phyloP scores from a whole-genome alignment of 2,888 invertebrate species.

The Physocephala rufipes region DNA sequence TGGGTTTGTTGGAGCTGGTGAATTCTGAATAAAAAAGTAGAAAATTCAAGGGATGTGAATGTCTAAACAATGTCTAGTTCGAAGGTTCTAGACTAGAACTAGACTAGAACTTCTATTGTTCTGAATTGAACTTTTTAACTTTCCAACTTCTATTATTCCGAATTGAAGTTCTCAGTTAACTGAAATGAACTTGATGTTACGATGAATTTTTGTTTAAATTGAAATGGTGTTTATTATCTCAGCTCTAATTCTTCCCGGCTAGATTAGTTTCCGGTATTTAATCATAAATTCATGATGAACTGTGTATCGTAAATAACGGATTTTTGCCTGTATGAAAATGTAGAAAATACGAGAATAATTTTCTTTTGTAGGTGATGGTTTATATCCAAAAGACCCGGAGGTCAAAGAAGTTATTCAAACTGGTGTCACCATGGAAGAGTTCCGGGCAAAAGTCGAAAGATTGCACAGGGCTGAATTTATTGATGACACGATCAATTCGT shows the following conservation, averaged over 20 bases:
- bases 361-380: constrained; percentile 63
- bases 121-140: too few species aligned
- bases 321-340: constrained; percentile 61
- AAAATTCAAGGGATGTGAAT: too few species aligned
- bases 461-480: constrained; percentile 58
- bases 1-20: too few species aligned
- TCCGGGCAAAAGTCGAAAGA: constrained; percentile 56
- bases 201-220: not conserved
- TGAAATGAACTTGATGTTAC: too few species aligned
- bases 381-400: constrained; percentile 65
- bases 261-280: not conserved
- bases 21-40: too few species aligned
- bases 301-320: not conserved
- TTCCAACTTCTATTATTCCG: too few species aligned
- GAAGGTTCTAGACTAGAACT: too few species aligned
- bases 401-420: constrained; percentile 48
- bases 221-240: too few species aligned
- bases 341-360: not conserved
- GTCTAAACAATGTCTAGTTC: too few species aligned
- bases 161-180: too few species aligned
- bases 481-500: constrained; percentile 43
- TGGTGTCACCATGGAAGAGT: constrained; percentile 54
- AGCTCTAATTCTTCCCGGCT: not conserved
- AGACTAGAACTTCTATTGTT: too few species aligned
- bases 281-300: not conserved